Evolutionary conservation across 2,888 invertebrate genomes (phyloP), one percentile per base, ranked within the genome.

Genomic region (Napeogenes sylphis): DNA sequence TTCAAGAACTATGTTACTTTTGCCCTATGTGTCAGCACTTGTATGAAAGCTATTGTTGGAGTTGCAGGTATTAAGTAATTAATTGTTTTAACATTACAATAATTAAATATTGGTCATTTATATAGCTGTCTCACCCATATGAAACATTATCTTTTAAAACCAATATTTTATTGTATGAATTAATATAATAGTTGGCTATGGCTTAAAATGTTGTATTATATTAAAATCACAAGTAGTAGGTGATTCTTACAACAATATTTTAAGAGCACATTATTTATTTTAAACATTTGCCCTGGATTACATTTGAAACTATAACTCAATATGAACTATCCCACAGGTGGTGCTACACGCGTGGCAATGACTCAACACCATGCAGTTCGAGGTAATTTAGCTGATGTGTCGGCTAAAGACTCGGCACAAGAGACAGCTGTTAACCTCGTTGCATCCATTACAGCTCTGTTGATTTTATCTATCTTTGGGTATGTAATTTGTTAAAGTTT

Each of bases 341-440:
- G 98, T 1, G 98, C 98, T 1, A 99, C 99, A 0, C 92, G 98
- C 76, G 95, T 96, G 0, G 97, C 98, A 0, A 92, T 99, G 75
- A 98, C 98, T 0, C 97, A 98, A 78, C 99, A 99, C 82, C 98
- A 97, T 87, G 97, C 98, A 0, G 84, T 96, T 32, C 92, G 94
- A 68, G 96, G 96, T 68, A 99, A 99, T 84, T 92, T 98, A 87
- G 98, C 97, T 0, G 99, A 99, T 86, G 97, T 96, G 6, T 92
- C 96, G 0, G 97, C 98, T 0, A 99, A 99, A 87, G 99, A 99
- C 81, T 96, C 97, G 5, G 98, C 98, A 66, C 99, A 99, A 90
- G 99, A 99, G 84, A 99, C 98, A 0, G 93, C 97, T 69, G 98
- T 99, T 13, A 99, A 99, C 88, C 91, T 99, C 55, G 83, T 96